A percentile compares a stretch with the other conserved stretches of the same genome.
Evolutionary conservation across 2,888 invertebrate genomes (phyloP).

Genomic region (Periphyllus acericola): DNA sequence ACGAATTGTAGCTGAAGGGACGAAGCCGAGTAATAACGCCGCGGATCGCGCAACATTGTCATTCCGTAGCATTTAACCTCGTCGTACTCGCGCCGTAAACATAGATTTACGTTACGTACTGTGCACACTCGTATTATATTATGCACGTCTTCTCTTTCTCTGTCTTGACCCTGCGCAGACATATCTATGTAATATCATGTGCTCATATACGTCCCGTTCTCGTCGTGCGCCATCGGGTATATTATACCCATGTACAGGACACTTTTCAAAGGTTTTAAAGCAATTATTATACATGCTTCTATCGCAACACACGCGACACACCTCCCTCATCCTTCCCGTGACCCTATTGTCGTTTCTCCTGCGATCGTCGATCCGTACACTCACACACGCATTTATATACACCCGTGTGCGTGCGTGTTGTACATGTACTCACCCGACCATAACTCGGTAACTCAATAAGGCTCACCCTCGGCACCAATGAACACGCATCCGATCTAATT

Average conservation of each 20-base stretch:
- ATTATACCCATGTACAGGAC: not conserved
- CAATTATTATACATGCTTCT: not conserved
- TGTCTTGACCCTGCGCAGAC: not conserved
- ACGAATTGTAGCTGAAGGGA: too few relatives aligned
- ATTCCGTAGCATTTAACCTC: not conserved
- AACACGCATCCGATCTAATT: conserved; percentile 59
- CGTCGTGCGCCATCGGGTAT: not conserved
- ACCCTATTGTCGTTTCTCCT: not conserved
- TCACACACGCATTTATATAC: not conserved
- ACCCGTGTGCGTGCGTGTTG: not conserved
- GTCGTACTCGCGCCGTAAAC: not conserved
- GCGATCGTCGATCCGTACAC: not conserved
- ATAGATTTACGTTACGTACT: not conserved
- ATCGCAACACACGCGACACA: not conserved
- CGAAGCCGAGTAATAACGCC: too few relatives aligned
- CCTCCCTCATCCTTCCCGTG: not conserved
- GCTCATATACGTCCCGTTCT: not conserved
- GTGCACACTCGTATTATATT: too few relatives aligned
- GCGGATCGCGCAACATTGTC: not conserved
- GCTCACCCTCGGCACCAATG: conserved; percentile 56
- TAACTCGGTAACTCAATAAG: conserved; percentile 60
- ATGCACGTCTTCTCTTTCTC: not conserved
- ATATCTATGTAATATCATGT: not conserved
- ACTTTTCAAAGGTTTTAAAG: conserved; percentile 16
- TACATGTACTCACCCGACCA: conserved; percentile 28